Conservation (phyloP, 2,797 vertebrate genomes). For the Ataeniobius toweri region DNA sequence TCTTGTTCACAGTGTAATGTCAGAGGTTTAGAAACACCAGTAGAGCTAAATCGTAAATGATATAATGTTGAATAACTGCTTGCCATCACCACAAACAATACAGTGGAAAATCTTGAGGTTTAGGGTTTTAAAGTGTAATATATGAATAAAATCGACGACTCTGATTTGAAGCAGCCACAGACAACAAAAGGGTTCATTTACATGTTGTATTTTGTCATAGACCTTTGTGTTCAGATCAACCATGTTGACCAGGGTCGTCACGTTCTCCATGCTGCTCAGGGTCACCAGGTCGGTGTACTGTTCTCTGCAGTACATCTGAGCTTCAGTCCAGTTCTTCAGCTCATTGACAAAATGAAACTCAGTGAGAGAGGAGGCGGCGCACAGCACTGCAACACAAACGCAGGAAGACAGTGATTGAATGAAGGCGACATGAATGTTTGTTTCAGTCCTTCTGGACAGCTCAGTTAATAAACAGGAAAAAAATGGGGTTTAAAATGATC, state of each 20-base stretch:
- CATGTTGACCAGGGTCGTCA: background rate
- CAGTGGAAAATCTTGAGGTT: too few relatives aligned
- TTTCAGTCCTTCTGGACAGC: too few relatives aligned
- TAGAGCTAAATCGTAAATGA: too few relatives aligned
- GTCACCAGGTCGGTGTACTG: background rate
- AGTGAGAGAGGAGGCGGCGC: background rate
- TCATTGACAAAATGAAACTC: background rate
- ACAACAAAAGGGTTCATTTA: background rate
- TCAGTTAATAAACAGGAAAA: too few relatives aligned
- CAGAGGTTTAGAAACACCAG: background rate
- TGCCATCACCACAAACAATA: background rate
- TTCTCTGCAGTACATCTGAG: background rate
- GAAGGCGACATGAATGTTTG: too few relatives aligned
- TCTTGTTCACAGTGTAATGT: background rate
- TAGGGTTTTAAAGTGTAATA: too few relatives aligned
- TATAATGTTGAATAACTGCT: too few relatives aligned
- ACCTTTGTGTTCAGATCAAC: background rate
- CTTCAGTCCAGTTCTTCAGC: background rate
- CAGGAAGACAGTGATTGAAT: background rate
- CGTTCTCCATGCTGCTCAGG: background rate
- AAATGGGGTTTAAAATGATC: too few relatives aligned
- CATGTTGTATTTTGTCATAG: rapidly evolving
- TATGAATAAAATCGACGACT: too few relatives aligned
- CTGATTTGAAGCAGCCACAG: background rate
- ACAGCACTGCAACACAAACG: background rate